Base-by-base conservation (phyloP, 2,113 vertebrate species). In the Menidia beryllina region DNA sequence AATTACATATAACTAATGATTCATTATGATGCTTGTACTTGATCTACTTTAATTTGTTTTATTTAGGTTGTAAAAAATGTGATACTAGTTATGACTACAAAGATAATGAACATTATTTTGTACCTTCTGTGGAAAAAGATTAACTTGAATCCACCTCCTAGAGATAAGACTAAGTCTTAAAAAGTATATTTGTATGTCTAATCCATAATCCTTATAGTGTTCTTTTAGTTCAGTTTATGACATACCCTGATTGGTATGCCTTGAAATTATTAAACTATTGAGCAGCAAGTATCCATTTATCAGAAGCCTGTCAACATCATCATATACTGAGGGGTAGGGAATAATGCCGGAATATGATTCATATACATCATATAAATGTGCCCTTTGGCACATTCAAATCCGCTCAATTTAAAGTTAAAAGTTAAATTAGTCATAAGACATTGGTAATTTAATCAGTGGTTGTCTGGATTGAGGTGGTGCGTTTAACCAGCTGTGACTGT, bases 281-380 rank as follows among this genome's bases (percentile, higher is more conserved):
- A 17, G 1, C 49, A 43, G 14, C 36, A 59, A 61, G 34, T 21
- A 26, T 51, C 20, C 23, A 30, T 48, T 39, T 51, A 72, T 64
- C 20, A 52, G 7, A 69, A 73, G 51, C 27, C 51, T 60, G 12
- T 19, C 43, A 51, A 5, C 24, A n/a, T 38, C 36, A 74, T 69
- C 23, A 56, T n/a, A 12, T 20, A 61, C 23, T 50, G 5, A 21
- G 25, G 38, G 53, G 39, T 45, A 36, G 45, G 41, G 0, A 63
- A 21, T 48, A 60, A 73, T 17, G 41, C 7, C 7, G 24, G 9
- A 5, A 38, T 2, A n/a, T 19, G 55, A 54, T 2, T 71, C 21
- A 30, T 38, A 45, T 15, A 17, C 13, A 45, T 7, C 5, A 45
- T 45, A n/a, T 8, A 5, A 34, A 48, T 7, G 19, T 21, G 3